phyloP scores from a whole-genome alignment of 2,113 vertebrate species.

The Campylomormyrus tamandua region DNA sequence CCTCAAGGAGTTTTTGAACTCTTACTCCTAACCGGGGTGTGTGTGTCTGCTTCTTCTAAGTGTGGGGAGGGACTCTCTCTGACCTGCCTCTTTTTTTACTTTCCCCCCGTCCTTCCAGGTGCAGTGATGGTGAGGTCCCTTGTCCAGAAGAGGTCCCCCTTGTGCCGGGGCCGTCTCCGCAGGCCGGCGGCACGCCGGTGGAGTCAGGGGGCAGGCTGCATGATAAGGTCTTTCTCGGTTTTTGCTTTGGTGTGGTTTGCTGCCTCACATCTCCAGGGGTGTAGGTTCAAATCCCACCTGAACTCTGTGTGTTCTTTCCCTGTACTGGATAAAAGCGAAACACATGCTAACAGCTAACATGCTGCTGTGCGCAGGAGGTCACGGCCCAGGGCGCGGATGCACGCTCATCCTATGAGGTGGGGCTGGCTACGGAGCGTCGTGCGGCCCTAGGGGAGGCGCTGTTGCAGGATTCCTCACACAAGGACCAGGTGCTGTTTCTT shows the following conservation, averaged over 20 bases:
- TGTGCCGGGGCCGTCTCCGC: conserved; percentile 56
- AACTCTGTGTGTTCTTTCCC: background rate
- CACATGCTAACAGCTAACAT: background rate
- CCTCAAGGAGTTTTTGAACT: background rate
- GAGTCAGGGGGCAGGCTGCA: conserved; percentile 54
- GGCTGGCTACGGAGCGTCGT: conserved; percentile 44
- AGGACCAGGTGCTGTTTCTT: conserved; percentile 41
- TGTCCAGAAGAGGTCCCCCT: conserved; percentile 75
- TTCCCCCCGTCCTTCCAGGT: conserved; percentile 50
- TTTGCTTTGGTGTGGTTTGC: background rate
- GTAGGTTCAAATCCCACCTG: background rate
- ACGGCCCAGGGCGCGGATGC: conserved; percentile 49
- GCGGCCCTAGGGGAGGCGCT: conserved; percentile 50
- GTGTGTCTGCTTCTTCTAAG: background rate
- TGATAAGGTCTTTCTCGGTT: conserved; percentile 39
- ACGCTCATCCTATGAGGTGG: conserved; percentile 45
- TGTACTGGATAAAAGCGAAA: background rate
- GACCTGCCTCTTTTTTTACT: background rate
- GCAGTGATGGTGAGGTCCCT: conserved; percentile 73
- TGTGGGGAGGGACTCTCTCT: background rate
- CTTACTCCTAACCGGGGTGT: background rate
- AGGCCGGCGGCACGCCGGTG: conserved; percentile 61
- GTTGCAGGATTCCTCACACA: conserved; percentile 48
- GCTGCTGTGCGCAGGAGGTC: conserved; percentile 54
- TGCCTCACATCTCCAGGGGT: background rate